Evolutionary conservation across 2,113 vertebrate species (phyloP), one percentile per base, ranked within the genome.

Genomic region (Cettia cetti): DNA sequence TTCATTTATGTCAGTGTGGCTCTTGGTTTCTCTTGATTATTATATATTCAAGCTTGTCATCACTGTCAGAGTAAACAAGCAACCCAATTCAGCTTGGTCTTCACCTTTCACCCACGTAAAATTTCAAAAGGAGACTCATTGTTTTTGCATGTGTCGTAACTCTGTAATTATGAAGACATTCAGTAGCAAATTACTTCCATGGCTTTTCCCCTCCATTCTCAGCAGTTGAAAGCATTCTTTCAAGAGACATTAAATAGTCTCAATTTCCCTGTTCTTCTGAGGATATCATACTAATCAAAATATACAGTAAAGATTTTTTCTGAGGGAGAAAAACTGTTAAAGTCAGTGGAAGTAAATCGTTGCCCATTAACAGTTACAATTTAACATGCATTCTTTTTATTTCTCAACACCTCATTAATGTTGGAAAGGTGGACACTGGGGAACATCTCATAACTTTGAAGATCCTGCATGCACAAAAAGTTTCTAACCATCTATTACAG

Each of bases 111-210:
- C 95, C 94, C 80, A 96, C 0, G 86, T 90, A 82, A 94, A 91
- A 96, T 96, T 95, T 93, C 94, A 94, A 96, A 97, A 97, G 94
- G 56, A 93, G 82, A 83, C 90, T 88, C 90, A 96, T 91, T 97
- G 96, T 96, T 97, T 95, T 97, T 95, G 65, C n/a, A 96, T 96
- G 89, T 96, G 90, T 93, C 1, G 56, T 91, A 96, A 97, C 88
- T 92, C 95, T 92, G 69, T 96, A 97, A 97, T 97, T 97, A 96
- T 79, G 88, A 91, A 96, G 92, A 97, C 96, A 97, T 96, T 95
- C 95, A 95, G 96, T 96, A 95, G 94, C 95, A 96, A 97, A 97
- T 96, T 97, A 93, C 95, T 97, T 95, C 85, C 90, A 95, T 93
- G 88, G 92, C 72, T 97, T 96, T 95, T 75, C 53, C 80, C 92